phyloP scores from a whole-genome alignment of 92 coral and sea anemone genomes.

The Actinernus sp. region DNA sequence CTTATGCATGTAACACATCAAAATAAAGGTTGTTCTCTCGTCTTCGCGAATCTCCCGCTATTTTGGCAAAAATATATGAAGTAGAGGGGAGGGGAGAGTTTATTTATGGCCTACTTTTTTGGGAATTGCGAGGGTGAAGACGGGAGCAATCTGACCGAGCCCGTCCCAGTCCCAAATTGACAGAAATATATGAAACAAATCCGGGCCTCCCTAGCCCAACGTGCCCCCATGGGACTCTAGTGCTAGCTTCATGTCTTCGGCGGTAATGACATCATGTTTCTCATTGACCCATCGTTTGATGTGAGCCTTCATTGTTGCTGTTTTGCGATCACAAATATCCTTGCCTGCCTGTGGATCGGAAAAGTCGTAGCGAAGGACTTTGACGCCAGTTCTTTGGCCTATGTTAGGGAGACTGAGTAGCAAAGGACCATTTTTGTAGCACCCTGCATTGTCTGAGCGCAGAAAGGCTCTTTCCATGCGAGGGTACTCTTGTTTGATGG shows the following conservation, averaged over 20 bases:
- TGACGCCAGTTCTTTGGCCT: constrained; percentile 31
- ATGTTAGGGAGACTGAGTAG: constrained; percentile 23
- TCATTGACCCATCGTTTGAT: constrained; percentile 57
- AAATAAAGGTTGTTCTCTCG: background rate
- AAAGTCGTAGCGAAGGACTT: constrained; percentile 42
- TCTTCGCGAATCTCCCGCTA: constrained; percentile 6
- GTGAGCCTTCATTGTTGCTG: constrained; percentile 65
- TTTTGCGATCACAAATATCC: constrained; percentile 58
- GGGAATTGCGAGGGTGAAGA: no score
- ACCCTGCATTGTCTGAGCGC: constrained; percentile 57
- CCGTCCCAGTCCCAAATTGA: constrained; percentile 6
- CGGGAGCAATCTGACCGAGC: background rate
- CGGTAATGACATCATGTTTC: constrained; percentile 51
- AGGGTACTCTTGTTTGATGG: constrained; percentile 42
- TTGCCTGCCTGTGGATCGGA: constrained; percentile 56
- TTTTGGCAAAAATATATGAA: background rate
- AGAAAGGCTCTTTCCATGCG: constrained; percentile 23
- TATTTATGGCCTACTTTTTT: no score
- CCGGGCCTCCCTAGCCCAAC: constrained; percentile 36
- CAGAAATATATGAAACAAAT: constrained; percentile 1
- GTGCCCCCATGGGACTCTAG: constrained; percentile 54
- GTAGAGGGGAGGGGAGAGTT: background rate
- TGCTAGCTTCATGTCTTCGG: constrained; percentile 54
- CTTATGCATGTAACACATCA: background rate
- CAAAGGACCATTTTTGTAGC: constrained; percentile 44